These are phyloP conservation scores for Drosophila gaucha DNA, from an alignment of 2,888 invertebrate species.

Conservation along the genomic window DNA sequence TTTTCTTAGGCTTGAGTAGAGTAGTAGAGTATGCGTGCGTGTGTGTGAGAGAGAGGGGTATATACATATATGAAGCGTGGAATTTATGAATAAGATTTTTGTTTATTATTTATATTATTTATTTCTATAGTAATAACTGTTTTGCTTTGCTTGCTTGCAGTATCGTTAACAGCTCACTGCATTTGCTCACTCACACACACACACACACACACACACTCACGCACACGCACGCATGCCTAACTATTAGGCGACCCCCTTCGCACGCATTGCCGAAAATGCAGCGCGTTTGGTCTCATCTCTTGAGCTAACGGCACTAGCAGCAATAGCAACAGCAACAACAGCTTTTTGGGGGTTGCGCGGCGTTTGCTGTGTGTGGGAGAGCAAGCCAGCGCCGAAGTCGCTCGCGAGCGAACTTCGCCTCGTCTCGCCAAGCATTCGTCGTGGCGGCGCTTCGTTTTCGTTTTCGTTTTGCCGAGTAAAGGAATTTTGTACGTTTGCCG, in stretches of 20 bases:
- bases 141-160: background rate
- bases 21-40: constrained; percentile 3
- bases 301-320: constrained; percentile 16
- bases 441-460: constrained; percentile 23
- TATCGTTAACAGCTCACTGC: background rate
- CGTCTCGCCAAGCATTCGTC: constrained; percentile 12
- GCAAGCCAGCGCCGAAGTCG: constrained; percentile 37
- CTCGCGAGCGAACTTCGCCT: constrained; percentile 26
- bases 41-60: background rate
- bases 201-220: background rate
- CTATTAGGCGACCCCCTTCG: constrained; percentile 20
- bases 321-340: constrained; percentile 14
- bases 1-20: constrained; percentile 31
- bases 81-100: background rate
- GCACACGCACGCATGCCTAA: constrained; percentile 12
- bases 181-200: constrained; percentile 3
- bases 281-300: constrained; percentile 31
- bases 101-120: constrained; percentile 2
- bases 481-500: constrained; percentile 70
- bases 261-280: constrained; percentile 61
- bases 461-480: constrained; percentile 67
- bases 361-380: constrained; percentile 63
- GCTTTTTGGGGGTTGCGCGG: constrained; percentile 71
- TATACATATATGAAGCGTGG: no score
- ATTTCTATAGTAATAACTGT: background rate